Base-by-base conservation (phyloP, 2,888 invertebrate genomes). In the Hyposoter didymator region DNA sequence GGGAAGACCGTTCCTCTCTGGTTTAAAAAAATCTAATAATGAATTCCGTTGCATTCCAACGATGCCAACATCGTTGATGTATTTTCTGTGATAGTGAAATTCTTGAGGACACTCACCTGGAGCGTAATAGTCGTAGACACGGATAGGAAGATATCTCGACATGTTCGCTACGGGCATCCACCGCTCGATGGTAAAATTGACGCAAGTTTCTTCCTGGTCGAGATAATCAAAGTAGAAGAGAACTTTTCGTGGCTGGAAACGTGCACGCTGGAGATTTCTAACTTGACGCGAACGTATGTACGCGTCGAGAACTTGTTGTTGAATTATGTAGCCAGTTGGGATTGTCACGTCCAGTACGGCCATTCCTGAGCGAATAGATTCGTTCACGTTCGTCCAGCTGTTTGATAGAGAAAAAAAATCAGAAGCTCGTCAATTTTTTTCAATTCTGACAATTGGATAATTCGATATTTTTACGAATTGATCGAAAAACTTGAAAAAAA, bases 91-190 rank as follows among this genome's bases (percentile, higher is more conserved):
- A 67, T 17, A 14, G 55, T 2, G 22, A 72, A 62, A 64, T 62
- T 52, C 59, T 14, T 0, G 2, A 47, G 90, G 22, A 28, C 17
- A 55, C 93, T 94, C 94, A 98, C 98, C 98, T 91, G 99, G 99
- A 78, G 99, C 97, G 94, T 99, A 99, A 94, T 98, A 99, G 94
- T 99, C 99, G 94, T 98, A 99, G 14, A 99, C 97, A 81, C 97
- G 95, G 78, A 98, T 96, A 4, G 98, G 97, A 89, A 99, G 95
- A 94, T 98, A 98, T 67, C 98, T 96, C 0, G 99, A 98, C 97
- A 99, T 98, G 94, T 99, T 99, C 72, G 99, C 99, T 3, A 99
- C 98, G 0, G 99, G 99, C 94, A 96, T 97, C 99, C 99, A 99
- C 88, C 99, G 95, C 94, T 99, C 98, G 79, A 99, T 96, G 0